A percentile compares a stretch with the other conserved stretches of the same genome.
These are phyloP conservation scores for Microdon myrmicae DNA, from an alignment of 2,888 invertebrate species.

Conservation along the genomic window DNA sequence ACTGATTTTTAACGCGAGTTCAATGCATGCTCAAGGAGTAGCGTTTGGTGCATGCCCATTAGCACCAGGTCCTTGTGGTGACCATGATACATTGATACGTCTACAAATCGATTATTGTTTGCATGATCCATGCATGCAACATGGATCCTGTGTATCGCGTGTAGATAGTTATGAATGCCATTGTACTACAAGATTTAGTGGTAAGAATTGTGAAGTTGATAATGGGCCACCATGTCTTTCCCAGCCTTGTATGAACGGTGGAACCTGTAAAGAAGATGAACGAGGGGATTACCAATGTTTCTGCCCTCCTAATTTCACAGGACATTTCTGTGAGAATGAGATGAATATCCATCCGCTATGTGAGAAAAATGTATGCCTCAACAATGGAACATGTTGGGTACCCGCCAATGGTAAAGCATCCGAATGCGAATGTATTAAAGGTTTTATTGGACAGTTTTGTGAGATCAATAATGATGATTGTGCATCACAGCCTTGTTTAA, in stretches of 20 bases:
- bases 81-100: constrained; percentile 69
- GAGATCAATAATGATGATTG: constrained; percentile 84
- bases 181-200: constrained; percentile 85
- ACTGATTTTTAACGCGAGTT: constrained; percentile 77
- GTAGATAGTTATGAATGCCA: constrained; percentile 84
- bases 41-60: constrained; percentile 82
- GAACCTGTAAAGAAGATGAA: constrained; percentile 76
- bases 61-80: constrained; percentile 75
- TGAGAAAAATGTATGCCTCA: constrained; percentile 79
- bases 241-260: constrained; percentile 79
- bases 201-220: constrained; percentile 88
- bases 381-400: constrained; percentile 81
- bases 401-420: constrained; percentile 70
- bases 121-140: constrained; percentile 84
- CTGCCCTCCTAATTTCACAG: constrained; percentile 76
- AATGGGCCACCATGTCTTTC: constrained; percentile 78
- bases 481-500: constrained; percentile 73
- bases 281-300: constrained; percentile 78
- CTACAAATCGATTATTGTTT: constrained; percentile 77
- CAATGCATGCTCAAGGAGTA: constrained; percentile 75
- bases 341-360: constrained; percentile 77
- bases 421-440: constrained; percentile 72
- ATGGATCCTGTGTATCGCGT: constrained; percentile 81
- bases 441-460: constrained; percentile 64
- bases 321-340: constrained; percentile 78